Evolutionary conservation across 2,113 vertebrate genomes (phyloP), one percentile per base, ranked within the genome.

Genomic region (Lates calcarifer): DNA sequence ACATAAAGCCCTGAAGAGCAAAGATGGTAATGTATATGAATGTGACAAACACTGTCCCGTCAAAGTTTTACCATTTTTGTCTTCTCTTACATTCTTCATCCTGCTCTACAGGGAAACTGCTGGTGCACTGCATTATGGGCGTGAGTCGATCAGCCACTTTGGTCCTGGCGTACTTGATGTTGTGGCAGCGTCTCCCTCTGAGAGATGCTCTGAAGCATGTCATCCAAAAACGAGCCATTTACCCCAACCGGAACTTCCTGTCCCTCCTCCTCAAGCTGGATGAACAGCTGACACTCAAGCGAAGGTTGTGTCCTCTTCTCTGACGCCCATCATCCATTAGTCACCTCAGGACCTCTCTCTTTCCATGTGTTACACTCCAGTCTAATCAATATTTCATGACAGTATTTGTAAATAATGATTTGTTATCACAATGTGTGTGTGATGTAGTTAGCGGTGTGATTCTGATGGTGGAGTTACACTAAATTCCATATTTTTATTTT

Each of bases 221-320:
- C 51, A 83, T 83, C 74, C 90, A 94, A 79, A 91, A 73, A 41
- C 71, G 93, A 80, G 92, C 93, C 78, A 93, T 97, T 91, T 96
- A 94, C 80, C 96, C 96, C 29, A 96, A 97, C 82, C 91, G 94
- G 35, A 96, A 97, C 80, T 99, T 99, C 88, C 95, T 99, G 74
- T 94, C 93, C 45, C 96, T 97, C 62, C 95, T 98, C 29, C 91
- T 95, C 62, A 92, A 93, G 63, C 90, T 97, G 74, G 95, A 95
- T 45, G 92, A 85, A 62, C 90, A 96, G 47, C 90, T 96, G 31
- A 89, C 87, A 39, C 77, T 91, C 62, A 95, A 77, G 75, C 83
- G 95, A 77, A 92, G 83, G 13, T 35, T 95, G 14, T 96, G 95
- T 83, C 93, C 92, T 57, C 89, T 96, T 71, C 92, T 95, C 74